phyloP scores from a whole-genome alignment of 2,113 vertebrate species.

The Riparia riparia region DNA sequence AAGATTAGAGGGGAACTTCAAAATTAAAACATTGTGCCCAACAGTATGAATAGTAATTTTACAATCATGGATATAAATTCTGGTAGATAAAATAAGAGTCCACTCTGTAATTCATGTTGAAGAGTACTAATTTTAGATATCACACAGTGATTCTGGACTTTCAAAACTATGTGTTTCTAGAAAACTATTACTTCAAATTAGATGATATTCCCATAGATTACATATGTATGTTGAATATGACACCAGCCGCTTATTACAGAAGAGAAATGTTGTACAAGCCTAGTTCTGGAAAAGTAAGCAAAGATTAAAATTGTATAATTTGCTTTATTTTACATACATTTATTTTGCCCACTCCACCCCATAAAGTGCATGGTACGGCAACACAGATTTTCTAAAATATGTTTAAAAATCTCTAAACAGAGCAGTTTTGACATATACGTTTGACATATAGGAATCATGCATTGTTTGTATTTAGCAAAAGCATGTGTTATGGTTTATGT shows the following conservation, averaged over 20 bases:
- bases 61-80: neutral
- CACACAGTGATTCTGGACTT: neutral
- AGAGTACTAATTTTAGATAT: neutral
- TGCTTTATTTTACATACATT: neutral
- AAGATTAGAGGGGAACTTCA: neutral
- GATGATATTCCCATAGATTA: neutral
- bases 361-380: neutral
- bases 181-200: neutral
- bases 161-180: neutral
- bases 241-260: neutral
- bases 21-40: neutral
- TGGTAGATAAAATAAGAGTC: neutral
- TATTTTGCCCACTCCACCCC: neutral
- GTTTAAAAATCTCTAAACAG: neutral
- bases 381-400: neutral
- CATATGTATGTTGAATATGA: neutral
- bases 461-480: neutral
- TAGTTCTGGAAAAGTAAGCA: neutral
- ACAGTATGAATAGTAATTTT: neutral
- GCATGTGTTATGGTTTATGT: neutral
- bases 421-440: rapidly evolving
- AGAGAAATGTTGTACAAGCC: neutral
- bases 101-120: neutral
- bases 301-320: neutral
- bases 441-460: neutral